Percentiles rank a stretch among this genome's conserved stretches.
Conservation (phyloP, 2,888 invertebrate genomes). For the Ectemnius continuus region DNA sequence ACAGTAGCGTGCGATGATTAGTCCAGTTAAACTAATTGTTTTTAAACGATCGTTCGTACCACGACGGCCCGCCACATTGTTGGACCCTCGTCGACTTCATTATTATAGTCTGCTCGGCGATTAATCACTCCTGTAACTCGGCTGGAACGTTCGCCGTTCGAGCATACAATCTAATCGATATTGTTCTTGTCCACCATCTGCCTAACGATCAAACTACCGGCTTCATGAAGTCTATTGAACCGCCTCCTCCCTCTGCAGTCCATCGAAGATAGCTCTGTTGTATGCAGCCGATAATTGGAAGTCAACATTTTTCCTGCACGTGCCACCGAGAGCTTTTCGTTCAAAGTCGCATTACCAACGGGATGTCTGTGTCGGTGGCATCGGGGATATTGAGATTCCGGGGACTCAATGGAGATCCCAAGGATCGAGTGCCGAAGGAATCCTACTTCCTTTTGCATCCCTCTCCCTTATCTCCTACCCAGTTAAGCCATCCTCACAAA, state of each 20-base stretch:
- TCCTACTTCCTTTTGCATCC: not conserved
- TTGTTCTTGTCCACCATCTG: too few relatives aligned
- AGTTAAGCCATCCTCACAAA: constrained; percentile 19
- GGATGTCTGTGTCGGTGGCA: constrained; percentile 4
- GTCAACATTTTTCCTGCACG: constrained; percentile 21
- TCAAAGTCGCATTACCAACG: constrained; percentile 41
- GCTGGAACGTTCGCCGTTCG: too few relatives aligned
- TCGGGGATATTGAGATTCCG: constrained; percentile 38
- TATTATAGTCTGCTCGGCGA: too few relatives aligned
- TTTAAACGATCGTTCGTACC: constrained; percentile 18
- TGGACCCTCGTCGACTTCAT: too few relatives aligned
- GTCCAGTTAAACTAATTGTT: constrained; percentile 39
- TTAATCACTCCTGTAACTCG: too few relatives aligned
- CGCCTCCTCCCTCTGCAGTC: too few relatives aligned
- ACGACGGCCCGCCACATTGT: too few relatives aligned
- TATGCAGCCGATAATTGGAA: too few relatives aligned
- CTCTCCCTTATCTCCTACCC: not conserved
- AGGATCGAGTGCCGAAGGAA: constrained; percentile 18
- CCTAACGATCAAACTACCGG: too few relatives aligned
- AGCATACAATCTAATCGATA: too few relatives aligned
- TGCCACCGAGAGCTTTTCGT: constrained; percentile 10
- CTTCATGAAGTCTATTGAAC: too few relatives aligned
- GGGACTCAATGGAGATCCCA: constrained; percentile 36
- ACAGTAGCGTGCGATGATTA: constrained; percentile 38
- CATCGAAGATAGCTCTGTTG: too few relatives aligned